Evolutionary conservation across 2,797 vertebrate genomes (phyloP).

Genomic region (Tolypeutes matacus): DNA sequence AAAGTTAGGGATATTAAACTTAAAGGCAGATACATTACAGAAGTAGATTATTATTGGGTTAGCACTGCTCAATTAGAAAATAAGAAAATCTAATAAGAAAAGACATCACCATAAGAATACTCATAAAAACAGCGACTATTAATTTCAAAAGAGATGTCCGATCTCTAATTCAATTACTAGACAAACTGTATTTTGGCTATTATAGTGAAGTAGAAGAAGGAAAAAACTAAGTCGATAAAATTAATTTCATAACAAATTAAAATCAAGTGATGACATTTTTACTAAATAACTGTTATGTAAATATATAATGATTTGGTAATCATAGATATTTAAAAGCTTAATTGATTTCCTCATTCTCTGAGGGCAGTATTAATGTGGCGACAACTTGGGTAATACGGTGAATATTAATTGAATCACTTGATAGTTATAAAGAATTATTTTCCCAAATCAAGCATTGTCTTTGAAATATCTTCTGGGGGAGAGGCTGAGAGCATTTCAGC

Average conservation of each 20-base stretch:
- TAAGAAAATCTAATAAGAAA: slow-evolving; percentile 27
- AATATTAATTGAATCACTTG: slow-evolving; percentile 5
- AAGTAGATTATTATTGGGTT: background rate
- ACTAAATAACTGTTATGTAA: slow-evolving; percentile 76
- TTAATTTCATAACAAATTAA: slow-evolving; percentile 74
- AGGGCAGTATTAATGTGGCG: background rate
- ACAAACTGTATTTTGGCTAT: slow-evolving; percentile 72
- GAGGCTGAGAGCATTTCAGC: background rate
- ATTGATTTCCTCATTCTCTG: slow-evolving; percentile 38
- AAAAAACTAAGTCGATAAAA: slow-evolving; percentile 74
- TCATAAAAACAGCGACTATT: slow-evolving; percentile 13
- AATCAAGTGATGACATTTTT: slow-evolving; percentile 75
- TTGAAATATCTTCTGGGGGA: background rate
- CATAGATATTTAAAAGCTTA: slow-evolving; percentile 55
- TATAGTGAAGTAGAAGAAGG: slow-evolving; percentile 73
- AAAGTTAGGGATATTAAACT: slow-evolving; percentile 14
- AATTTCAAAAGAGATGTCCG: slow-evolving; percentile 14
- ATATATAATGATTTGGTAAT: slow-evolving; percentile 58
- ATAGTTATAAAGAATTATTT: background rate
- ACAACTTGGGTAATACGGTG: slow-evolving; percentile 43
- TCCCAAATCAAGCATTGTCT: background rate
- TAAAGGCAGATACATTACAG: background rate
- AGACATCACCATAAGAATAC: background rate
- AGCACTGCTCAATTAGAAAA: slow-evolving; percentile 2
- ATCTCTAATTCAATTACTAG: slow-evolving; percentile 58